Conservation (phyloP, 2,113 vertebrate genomes). For the Chionomys nivalis region DNA sequence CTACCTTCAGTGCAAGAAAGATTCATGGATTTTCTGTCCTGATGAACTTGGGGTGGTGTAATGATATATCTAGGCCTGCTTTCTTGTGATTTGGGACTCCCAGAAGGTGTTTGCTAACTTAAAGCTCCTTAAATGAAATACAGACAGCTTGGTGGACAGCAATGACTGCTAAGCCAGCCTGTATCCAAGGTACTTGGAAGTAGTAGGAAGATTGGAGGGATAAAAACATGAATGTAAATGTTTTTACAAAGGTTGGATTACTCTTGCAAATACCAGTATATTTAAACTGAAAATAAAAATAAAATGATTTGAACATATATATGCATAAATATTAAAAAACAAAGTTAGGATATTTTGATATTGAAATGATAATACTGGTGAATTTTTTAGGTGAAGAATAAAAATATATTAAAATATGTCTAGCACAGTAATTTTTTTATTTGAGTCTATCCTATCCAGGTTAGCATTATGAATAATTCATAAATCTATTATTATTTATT, state of each 20-base stretch:
- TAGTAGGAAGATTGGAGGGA: neutral
- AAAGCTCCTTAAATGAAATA: neutral
- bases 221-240: neutral
- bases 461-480: neutral
- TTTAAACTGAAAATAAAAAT: neutral
- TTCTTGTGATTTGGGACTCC: neutral
- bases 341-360: neutral
- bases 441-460: neutral
- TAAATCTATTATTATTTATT: neutral
- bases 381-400: neutral
- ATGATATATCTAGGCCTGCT: neutral
- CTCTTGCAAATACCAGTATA: neutral
- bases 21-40: neutral
- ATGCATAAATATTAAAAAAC: neutral
- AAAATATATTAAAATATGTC: neutral
- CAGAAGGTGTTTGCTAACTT: constrained; percentile 9
- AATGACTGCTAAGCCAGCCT: neutral
- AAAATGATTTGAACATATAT: neutral
- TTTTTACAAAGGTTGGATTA: neutral
- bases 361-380: neutral
- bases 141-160: neutral
- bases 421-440: neutral
- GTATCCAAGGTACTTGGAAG: neutral
- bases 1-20: neutral
- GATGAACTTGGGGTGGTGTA: neutral